phyloP scores from a whole-genome alignment of 2,113 vertebrate genomes.

The Neotragus pygmaeus region DNA sequence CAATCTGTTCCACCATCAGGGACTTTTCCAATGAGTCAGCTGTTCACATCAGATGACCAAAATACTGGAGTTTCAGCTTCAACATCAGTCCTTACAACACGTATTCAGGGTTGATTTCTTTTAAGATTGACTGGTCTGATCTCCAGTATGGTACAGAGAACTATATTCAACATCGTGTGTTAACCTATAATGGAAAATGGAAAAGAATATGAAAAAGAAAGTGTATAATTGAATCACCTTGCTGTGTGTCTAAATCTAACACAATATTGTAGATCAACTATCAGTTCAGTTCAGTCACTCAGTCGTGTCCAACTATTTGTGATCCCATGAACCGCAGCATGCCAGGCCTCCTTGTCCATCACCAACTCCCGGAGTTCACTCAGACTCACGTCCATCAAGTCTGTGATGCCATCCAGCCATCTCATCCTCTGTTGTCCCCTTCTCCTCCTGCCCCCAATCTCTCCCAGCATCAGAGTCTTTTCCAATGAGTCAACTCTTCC shows the following conservation, averaged over 20 bases:
- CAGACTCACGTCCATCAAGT: too few relatives aligned
- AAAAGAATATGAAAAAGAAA: not conserved
- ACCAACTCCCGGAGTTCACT: too few relatives aligned
- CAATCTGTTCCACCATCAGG: not conserved
- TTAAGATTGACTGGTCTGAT: not conserved
- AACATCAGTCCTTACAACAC: not conserved
- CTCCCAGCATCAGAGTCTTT: too few relatives aligned
- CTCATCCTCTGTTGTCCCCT: too few relatives aligned
- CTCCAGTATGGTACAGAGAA: not conserved
- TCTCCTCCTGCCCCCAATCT: too few relatives aligned
- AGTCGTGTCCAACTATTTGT: too few relatives aligned
- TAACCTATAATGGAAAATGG: not conserved
- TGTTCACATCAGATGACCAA: not conserved
- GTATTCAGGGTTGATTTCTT: not conserved
- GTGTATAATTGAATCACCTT: not conserved
- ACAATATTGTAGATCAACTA: not conserved
- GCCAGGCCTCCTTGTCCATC: too few relatives aligned
- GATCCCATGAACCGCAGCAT: too few relatives aligned
- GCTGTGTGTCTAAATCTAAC: not conserved
- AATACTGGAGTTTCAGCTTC: not conserved
- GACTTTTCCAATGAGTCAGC: not conserved
- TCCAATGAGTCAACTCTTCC: too few relatives aligned
- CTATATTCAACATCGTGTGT: not conserved
- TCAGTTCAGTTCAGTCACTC: not conserved
- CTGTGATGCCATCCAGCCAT: too few relatives aligned